Evolutionary conservation across 2,888 invertebrate species (phyloP).

Genomic region (Sphinx pinastri): DNA sequence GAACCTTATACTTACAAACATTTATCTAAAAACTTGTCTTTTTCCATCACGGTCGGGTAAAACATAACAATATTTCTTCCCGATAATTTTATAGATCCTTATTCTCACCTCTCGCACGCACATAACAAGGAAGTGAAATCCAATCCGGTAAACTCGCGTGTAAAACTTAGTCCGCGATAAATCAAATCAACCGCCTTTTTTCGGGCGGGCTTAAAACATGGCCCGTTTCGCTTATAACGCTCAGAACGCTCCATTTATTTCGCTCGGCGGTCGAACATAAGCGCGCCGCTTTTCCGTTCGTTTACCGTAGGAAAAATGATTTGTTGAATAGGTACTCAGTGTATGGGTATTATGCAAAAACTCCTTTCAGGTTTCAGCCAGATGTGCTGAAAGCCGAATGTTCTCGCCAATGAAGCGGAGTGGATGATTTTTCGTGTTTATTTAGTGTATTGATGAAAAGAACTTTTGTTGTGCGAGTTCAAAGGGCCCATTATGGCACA

Average conservation of each 20-base stretch:
- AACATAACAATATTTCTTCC: neutral
- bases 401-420: conserved; percentile 14
- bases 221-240: conserved; percentile 23
- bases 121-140: conserved; percentile 1
- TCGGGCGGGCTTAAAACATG: conserved; percentile 33
- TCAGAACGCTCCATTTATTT: conserved; percentile 44
- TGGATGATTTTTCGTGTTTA: conserved; percentile 20
- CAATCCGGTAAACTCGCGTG: conserved; percentile 16
- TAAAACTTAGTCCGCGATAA: conserved; percentile 27
- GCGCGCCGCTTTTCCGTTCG: conserved; percentile 43
- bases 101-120: neutral
- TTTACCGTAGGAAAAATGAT: conserved; percentile 48
- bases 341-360: conserved; percentile 24
- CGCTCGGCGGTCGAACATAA: conserved; percentile 48
- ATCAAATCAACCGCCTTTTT: conserved; percentile 31
- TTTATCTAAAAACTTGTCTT: too few relatives aligned
- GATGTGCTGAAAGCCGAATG: conserved; percentile 15
- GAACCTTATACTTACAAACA: too few relatives aligned
- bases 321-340: conserved; percentile 45
- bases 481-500: conserved; percentile 25
- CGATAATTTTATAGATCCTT: neutral
- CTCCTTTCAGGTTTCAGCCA: conserved; percentile 14
- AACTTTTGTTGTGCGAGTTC: conserved; percentile 29
- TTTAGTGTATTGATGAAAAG: conserved; percentile 27
- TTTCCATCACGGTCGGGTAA: too few relatives aligned